These are phyloP conservation scores for Fregata magnificens DNA, from an alignment of 2,113 vertebrate species.

Conservation along the genomic window DNA sequence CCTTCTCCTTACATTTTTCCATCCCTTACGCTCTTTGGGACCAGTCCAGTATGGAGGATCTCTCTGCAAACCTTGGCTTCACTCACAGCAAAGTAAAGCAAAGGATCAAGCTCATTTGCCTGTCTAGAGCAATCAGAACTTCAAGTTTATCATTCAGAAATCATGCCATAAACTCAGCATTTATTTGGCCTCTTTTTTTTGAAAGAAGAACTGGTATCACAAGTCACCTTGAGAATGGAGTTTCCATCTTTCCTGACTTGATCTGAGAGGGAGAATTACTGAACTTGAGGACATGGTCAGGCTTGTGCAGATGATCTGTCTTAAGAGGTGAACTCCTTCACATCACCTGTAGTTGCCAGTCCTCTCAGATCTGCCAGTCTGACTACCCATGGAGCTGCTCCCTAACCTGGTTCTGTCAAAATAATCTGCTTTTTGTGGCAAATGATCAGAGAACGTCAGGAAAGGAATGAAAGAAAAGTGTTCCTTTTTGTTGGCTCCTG, in stretches of 20 bases:
- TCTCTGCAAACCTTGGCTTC: background rate
- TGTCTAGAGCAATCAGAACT: background rate
- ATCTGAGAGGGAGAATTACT: background rate
- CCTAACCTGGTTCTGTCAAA: background rate
- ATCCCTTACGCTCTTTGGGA: background rate
- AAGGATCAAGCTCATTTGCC: background rate
- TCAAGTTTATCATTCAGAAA: background rate
- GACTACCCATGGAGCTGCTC: background rate
- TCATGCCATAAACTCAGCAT: background rate
- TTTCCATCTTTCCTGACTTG: background rate
- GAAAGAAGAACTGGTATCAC: background rate
- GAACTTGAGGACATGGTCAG: background rate
- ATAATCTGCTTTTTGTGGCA: background rate
- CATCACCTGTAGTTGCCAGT: background rate
- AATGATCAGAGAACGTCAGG: background rate
- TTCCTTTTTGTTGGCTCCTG: background rate
- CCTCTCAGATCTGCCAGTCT: background rate
- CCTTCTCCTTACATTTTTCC: background rate
- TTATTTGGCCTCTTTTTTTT: background rate
- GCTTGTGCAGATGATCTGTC: background rate
- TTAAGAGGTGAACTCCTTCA: background rate
- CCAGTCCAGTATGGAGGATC: background rate
- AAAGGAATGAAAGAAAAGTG: background rate
- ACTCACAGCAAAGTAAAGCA: background rate
- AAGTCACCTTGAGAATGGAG: background rate